Conservation (phyloP, 2,888 invertebrate genomes). For the Sphaerophoria rueppellii region DNA sequence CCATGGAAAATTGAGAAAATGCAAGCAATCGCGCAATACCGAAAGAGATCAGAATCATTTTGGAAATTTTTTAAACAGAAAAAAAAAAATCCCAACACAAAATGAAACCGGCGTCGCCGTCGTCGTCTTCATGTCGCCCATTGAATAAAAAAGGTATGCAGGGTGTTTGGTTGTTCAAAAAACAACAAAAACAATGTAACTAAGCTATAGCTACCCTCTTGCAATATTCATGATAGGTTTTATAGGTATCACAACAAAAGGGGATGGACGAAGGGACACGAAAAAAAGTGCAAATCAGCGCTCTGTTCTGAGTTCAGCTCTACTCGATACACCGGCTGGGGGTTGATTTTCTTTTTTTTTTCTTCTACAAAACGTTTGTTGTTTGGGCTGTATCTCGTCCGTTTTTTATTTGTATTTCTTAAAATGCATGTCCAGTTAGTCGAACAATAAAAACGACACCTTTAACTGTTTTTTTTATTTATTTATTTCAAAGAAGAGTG, state of each 20-base stretch:
- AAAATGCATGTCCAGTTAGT: conserved; percentile 68
- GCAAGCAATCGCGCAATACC: conserved; percentile 20
- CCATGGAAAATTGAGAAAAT: conserved; percentile 30
- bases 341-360: conserved; percentile 47
- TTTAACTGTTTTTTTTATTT: conserved; percentile 11
- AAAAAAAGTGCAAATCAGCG: conserved; percentile 63
- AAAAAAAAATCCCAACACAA: conserved; percentile 13
- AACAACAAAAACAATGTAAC: conserved; percentile 40
- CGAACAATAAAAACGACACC: conserved; percentile 65
- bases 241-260: neutral
- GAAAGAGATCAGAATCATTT: neutral
- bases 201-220: conserved; percentile 26
- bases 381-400: neutral
- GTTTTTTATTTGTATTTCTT: conserved; percentile 14
- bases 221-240: neutral
- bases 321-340: conserved; percentile 1
- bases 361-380: neutral
- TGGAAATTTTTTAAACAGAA: conserved; percentile 13
- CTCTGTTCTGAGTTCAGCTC: conserved; percentile 2
- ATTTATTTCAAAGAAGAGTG: neutral
- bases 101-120: conserved; percentile 45
- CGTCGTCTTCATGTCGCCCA: conserved; percentile 24
- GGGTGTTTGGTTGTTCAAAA: conserved; percentile 17
- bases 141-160: conserved; percentile 11
- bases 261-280: conserved; percentile 39